Evolutionary conservation across 2,888 invertebrate species (phyloP), one percentile per base, ranked within the genome.

Genomic region (Myopa testacea): DNA sequence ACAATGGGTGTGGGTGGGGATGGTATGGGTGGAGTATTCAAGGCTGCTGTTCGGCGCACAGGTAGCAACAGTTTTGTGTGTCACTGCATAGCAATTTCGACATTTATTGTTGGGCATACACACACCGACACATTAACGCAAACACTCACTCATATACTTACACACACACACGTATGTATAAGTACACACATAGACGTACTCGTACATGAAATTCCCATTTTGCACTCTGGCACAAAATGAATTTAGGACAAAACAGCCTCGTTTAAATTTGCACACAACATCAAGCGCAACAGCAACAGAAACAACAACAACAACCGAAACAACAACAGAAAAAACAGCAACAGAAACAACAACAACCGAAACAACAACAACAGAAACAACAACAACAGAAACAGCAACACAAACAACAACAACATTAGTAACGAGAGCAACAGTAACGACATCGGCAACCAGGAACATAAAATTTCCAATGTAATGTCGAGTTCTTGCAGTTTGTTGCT

Each of bases 171-270:
- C n/a, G 58, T 12, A 52, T 37, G 55, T 37, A 26, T 26, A 26
- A 26, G 26, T 26, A 71, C 63, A 38, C 69, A 70, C 63, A 67
- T 40, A 72, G 14, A 58, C 38, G 26, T 45, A 16, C 40, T 4
- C 72, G 19, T 40, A 26, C 60, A 68, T 38, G 63, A 62, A 78
- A 75, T 76, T 78, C 65, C 75, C 77, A 79, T 77, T 79, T 71
- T 58, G 58, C 70, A 65, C 75, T 63, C 63, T 74, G 58, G 65
- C 77, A 62, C 40, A 77, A 79, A 76, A 77, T 77, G 77, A 74
- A 79, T 79, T 79, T 77, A 77, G 77, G 70, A 69, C 76, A 79
- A 74, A 75, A 76, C 75, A 77, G 73, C 60, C 69, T 76, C 76
- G 52, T 75, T 75, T 75, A 65, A 65, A 65, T 50, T 65, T 67